phyloP scores from a whole-genome alignment of 2,797 vertebrate species.

The Schizopygopsis pylzovi region DNA sequence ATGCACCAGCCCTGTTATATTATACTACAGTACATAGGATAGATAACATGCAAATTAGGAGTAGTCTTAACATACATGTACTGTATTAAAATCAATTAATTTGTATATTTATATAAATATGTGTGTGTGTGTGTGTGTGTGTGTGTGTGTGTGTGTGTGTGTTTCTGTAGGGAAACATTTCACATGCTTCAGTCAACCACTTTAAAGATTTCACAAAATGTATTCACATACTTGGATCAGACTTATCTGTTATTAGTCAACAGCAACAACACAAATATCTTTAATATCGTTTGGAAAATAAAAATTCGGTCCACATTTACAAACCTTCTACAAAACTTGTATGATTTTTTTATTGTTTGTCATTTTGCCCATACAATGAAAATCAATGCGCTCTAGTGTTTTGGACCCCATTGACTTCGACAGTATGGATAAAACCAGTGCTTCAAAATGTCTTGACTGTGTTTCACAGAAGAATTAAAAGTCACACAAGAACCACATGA shows the following conservation, averaged over 20 bases:
- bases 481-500: neutral
- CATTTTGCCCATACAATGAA: neutral
- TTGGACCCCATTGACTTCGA: neutral
- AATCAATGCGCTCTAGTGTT: neutral
- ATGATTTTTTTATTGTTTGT: neutral
- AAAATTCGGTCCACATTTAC: neutral
- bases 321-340: neutral
- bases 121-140: no score
- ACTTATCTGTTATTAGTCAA: neutral
- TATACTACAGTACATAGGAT: no score
- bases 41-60: no score
- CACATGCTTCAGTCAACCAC: conserved; percentile 9
- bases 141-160: no score
- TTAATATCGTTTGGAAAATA: neutral
- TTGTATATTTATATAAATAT: no score
- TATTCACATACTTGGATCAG: neutral
- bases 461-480: neutral
- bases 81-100: no score
- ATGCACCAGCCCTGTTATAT: no score
- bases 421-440: neutral
- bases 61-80: no score
- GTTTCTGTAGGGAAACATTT: neutral
- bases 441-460: neutral
- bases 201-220: neutral
- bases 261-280: neutral